Percentiles rank a stretch among this genome's conserved stretches.
Evolutionary conservation across 2,888 invertebrate genomes (phyloP).

Genomic region (Tubulanus polymorphus): DNA sequence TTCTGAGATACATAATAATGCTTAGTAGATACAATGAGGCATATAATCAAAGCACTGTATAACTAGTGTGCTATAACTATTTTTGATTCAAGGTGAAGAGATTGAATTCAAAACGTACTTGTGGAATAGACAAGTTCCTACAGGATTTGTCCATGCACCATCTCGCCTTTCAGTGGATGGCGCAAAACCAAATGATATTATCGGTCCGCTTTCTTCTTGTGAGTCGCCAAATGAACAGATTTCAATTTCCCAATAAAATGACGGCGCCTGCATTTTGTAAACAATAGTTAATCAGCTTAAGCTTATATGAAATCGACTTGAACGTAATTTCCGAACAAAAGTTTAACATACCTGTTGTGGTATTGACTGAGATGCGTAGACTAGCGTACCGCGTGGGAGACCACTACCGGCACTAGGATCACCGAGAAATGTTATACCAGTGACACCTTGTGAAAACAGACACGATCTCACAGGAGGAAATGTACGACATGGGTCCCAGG

Average conservation of each 20-base stretch:
- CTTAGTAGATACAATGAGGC: too few relatives aligned
- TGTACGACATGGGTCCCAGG: slow-evolving; percentile 42
- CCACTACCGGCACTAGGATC: slow-evolving; percentile 49
- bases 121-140: slow-evolving; percentile 49
- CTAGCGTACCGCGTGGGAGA: slow-evolving; percentile 49
- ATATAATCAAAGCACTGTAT: too few relatives aligned
- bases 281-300: neutral
- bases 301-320: too few relatives aligned
- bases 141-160: slow-evolving; percentile 51
- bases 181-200: slow-evolving; percentile 51
- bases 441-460: slow-evolving; percentile 47
- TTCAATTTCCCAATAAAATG: slow-evolving; percentile 52
- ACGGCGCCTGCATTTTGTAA: slow-evolving; percentile 48
- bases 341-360: slow-evolving; percentile 36
- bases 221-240: slow-evolving; percentile 47
- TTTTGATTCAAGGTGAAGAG: too few relatives aligned
- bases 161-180: slow-evolving; percentile 51
- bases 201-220: slow-evolving; percentile 47
- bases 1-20: too few relatives aligned
- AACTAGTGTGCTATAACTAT: too few relatives aligned
- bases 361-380: slow-evolving; percentile 49
- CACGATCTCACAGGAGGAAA: slow-evolving; percentile 50
- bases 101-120: too few relatives aligned
- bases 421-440: slow-evolving; percentile 49
- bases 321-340: neutral